phyloP scores from a whole-genome alignment of 2,797 vertebrate species.

The Gallinago stenura region DNA sequence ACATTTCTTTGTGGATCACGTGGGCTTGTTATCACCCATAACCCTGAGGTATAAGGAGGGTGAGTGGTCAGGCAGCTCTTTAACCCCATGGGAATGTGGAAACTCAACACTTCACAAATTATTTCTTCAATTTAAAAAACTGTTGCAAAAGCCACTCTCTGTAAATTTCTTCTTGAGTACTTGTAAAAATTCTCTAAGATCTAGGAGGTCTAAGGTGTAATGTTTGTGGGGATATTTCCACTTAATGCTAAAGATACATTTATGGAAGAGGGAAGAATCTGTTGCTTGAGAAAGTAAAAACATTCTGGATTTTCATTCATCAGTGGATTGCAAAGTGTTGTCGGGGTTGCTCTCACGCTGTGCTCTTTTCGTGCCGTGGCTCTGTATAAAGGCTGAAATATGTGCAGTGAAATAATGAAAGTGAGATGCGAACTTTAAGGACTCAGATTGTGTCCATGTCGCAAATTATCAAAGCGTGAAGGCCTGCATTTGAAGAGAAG shows the following conservation, averaged over 20 bases:
- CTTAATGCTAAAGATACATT: neutral
- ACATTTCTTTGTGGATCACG: neutral
- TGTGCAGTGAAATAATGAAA: accelerated
- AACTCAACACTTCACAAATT: neutral
- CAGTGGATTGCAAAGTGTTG: no score
- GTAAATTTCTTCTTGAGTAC: neutral
- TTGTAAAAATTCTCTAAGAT: neutral
- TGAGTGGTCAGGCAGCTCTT: neutral
- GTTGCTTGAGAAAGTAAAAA: neutral
- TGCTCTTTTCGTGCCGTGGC: accelerated
- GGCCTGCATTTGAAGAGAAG: neutral
- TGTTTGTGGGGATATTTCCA: neutral
- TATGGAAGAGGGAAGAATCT: neutral
- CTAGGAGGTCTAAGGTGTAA: neutral
- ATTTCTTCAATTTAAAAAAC: neutral
- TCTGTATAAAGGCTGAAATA: neutral
- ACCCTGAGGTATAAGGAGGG: neutral
- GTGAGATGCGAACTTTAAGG: neutral
- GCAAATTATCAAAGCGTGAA: neutral
- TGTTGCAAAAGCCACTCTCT: neutral
- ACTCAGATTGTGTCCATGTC: neutral
- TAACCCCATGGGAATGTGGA: neutral
- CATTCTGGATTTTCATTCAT: neutral
- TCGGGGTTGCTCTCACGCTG: neutral
- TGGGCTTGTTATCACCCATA: neutral